Percentiles rank a stretch among this genome's conserved stretches.
These are phyloP conservation scores for Gymnocheta viridis DNA, from an alignment of 2,888 invertebrate species.

Conservation along the genomic window DNA sequence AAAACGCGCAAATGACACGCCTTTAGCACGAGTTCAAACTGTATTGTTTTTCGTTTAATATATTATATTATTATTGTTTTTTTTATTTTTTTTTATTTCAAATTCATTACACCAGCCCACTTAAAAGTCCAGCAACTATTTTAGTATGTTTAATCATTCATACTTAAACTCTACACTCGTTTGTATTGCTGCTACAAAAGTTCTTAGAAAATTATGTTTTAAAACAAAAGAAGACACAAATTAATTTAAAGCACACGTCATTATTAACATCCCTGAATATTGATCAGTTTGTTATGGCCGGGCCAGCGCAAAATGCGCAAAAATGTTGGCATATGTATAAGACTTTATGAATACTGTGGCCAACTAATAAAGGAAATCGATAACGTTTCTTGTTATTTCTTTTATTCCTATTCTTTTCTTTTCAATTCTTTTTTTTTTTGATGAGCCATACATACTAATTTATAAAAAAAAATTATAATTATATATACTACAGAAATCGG, in stretches of 20 bases:
- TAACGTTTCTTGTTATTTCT: constrained; percentile 65
- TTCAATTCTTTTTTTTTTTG: constrained; percentile 9
- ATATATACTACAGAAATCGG: constrained; percentile 47
- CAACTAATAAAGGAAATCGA: constrained; percentile 70
- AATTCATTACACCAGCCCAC: constrained; percentile 22
- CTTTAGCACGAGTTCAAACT: constrained; percentile 73
- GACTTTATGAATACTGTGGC: constrained; percentile 46
- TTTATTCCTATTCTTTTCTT: constrained; percentile 31
- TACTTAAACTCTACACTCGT: constrained; percentile 32
- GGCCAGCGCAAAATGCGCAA: constrained; percentile 8
- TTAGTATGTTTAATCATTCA: constrained; percentile 33
- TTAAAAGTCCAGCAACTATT: constrained; percentile 39
- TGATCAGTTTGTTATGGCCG: constrained; percentile 56
- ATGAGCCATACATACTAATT: constrained; percentile 60
- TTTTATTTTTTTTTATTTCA: not conserved
- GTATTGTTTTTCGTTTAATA: constrained; percentile 56
- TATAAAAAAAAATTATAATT: not conserved
- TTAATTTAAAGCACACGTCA: constrained; percentile 71
- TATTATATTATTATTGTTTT: too few species aligned
- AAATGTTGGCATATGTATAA: constrained; percentile 36
- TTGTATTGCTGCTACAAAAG: constrained; percentile 37
- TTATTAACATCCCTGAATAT: constrained; percentile 70
- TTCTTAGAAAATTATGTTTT: constrained; percentile 58
- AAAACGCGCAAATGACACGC: constrained; percentile 67
- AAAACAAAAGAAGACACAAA: constrained; percentile 63